Percentiles rank a stretch among this genome's conserved stretches.
Conservation (phyloP, 2,888 invertebrate genomes). For the Drosophila austrosaltans region DNA sequence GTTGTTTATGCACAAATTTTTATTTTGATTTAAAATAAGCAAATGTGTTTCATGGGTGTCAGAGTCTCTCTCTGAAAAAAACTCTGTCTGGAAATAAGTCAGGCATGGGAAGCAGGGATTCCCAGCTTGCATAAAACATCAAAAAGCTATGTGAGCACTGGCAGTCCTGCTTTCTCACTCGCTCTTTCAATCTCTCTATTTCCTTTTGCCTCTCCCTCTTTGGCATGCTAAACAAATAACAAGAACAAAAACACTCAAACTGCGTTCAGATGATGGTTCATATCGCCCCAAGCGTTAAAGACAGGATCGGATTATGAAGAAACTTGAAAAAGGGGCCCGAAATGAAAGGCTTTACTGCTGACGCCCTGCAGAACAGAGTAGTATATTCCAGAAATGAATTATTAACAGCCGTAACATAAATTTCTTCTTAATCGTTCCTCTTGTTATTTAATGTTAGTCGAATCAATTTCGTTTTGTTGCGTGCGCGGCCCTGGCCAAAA, state of each 20-base stretch:
- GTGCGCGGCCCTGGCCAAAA: neutral
- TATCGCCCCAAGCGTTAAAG: neutral
- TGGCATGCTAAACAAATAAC: constrained; percentile 63
- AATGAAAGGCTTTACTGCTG: neutral
- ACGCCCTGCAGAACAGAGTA: no score
- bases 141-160: constrained; percentile 55
- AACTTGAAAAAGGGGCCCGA: neutral
- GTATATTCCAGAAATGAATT: no score
- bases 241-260: constrained; percentile 22
- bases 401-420: no score
- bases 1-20: neutral
- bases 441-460: no score
- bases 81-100: neutral
- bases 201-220: neutral
- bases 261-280: constrained; percentile 48
- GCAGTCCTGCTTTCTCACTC: neutral
- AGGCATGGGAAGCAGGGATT: constrained; percentile 15
- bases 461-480: neutral
- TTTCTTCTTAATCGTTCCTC: no score
- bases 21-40: neutral
- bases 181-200: neutral
- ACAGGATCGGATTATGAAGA: neutral
- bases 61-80: constrained; percentile 10
- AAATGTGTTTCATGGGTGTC: constrained; percentile 20
- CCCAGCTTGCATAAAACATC: constrained; percentile 71